Conservation (phyloP, 2,888 invertebrate species). For the Xestoiulus laeticollis region DNA sequence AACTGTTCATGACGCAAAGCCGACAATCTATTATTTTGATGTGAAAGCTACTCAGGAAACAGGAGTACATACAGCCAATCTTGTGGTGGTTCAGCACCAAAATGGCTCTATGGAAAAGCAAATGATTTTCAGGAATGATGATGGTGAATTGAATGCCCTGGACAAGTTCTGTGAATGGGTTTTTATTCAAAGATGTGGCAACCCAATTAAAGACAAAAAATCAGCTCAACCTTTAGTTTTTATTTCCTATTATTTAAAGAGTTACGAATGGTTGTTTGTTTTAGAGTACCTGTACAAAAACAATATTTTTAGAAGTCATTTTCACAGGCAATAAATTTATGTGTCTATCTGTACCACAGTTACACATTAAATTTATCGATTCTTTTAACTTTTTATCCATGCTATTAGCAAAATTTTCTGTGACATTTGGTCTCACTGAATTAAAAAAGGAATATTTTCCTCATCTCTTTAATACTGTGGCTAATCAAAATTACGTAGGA, state of each 20-base stretch:
- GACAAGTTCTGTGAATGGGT: background rate
- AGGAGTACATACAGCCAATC: background rate
- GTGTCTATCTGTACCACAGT: background rate
- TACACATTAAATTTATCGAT: conserved; percentile 43
- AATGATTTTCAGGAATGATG: too few species aligned
- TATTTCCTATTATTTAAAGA: background rate
- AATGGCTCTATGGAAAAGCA: background rate
- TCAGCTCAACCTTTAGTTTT: background rate
- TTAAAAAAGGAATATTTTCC: conserved; percentile 44
- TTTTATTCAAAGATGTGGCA: background rate
- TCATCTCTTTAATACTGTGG: conserved; percentile 31
- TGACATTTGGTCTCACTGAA: background rate
- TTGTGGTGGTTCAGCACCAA: background rate
- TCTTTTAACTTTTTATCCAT: conserved; percentile 45
- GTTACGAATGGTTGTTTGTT: background rate
- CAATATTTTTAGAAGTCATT: background rate
- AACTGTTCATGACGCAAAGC: too few species aligned
- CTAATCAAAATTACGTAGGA: background rate
- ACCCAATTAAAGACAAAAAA: background rate
- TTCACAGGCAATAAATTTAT: background rate
- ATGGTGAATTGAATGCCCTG: too few species aligned
- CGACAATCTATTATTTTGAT: background rate
- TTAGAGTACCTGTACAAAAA: background rate
- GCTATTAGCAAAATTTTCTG: conserved; percentile 7
- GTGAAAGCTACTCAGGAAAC: background rate